Evolutionary conservation across 2,888 invertebrate species (phyloP), one percentile per base, ranked within the genome.

Genomic region (Netelia fuscicornis): DNA sequence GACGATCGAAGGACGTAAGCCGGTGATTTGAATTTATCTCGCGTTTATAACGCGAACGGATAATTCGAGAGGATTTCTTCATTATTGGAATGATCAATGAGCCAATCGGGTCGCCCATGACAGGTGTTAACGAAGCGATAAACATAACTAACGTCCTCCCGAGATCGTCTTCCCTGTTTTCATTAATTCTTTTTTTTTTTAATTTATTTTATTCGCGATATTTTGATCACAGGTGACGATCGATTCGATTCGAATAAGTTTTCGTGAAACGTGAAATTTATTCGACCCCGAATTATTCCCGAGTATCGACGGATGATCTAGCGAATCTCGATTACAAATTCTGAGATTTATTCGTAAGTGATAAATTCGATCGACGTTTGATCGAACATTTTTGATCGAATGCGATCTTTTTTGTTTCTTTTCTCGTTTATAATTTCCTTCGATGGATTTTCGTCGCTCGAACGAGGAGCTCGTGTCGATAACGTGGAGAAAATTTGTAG

Each of bases 1-100:
- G 48, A 87, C 79, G 84, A 74, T 78, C 67, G 67, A 48, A 10
- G 82, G 60, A 86, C 77, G 86, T 81, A 81, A 65, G 83, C 56
- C 77, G 86, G 68, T 74, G 75, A 60, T 56, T 13, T 67, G 11
- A 62, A 23, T 13, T 48, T 48, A 48, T 48, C 10, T 48, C 10
- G 13, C 2, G 48, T 48, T 30, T 13, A 48, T 48, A 48, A 11
- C 48, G 48, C 13, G 48, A 48, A 10, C 13, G 48, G 13, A 5
- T 30, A 48, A 48, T 13, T 11, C 48, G 48, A 48, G 13, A 48
- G 48, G 13, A 48, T 48, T 48, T 48, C 48, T 11, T 48, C 13
- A 48, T 48, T 11, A 13, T 48, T 48, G 1, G 13, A 48, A 48
- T 13, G 48, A 13, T 48, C 10, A 48, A 48, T 48, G 48, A 48